Evolutionary conservation across 2,113 vertebrate species (phyloP).

Genomic region (Delphinapterus leucas): DNA sequence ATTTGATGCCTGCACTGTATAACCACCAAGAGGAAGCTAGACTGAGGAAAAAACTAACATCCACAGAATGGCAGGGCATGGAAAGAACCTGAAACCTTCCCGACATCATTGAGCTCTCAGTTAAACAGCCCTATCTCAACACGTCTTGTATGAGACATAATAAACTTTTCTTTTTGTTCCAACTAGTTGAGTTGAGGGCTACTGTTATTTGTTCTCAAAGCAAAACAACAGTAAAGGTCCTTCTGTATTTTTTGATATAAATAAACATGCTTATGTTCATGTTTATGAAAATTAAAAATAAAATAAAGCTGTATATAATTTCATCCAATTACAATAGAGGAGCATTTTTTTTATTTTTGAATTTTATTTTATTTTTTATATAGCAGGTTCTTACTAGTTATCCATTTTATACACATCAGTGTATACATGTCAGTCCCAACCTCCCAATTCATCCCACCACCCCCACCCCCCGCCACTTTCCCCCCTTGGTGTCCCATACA

Average conservation of each 20-base stretch:
- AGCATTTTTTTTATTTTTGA: neutral
- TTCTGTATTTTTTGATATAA: neutral
- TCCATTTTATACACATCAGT: too few species aligned
- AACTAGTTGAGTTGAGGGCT: neutral
- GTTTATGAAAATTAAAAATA: slow-evolving; percentile 7
- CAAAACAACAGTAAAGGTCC: neutral
- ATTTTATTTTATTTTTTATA: too few species aligned
- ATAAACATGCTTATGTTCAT: neutral
- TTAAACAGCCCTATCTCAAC: neutral
- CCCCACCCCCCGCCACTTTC: too few species aligned
- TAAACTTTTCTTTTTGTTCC: neutral
- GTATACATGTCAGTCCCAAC: too few species aligned
- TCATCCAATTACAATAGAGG: neutral
- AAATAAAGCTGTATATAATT: neutral
- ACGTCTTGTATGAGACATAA: neutral
- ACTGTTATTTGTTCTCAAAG: neutral
- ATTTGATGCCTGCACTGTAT: neutral
- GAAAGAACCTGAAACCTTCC: neutral
- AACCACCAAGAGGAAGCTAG: neutral
- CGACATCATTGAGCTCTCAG: neutral
- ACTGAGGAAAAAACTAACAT: neutral
- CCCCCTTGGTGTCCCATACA: too few species aligned
- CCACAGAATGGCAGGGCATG: neutral
- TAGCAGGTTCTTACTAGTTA: too few species aligned
- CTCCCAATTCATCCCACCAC: too few species aligned